These are phyloP conservation scores for Epizoanthus rinbou DNA, from an alignment of 92 coral and sea anemone genomes.

Conservation along the genomic window DNA sequence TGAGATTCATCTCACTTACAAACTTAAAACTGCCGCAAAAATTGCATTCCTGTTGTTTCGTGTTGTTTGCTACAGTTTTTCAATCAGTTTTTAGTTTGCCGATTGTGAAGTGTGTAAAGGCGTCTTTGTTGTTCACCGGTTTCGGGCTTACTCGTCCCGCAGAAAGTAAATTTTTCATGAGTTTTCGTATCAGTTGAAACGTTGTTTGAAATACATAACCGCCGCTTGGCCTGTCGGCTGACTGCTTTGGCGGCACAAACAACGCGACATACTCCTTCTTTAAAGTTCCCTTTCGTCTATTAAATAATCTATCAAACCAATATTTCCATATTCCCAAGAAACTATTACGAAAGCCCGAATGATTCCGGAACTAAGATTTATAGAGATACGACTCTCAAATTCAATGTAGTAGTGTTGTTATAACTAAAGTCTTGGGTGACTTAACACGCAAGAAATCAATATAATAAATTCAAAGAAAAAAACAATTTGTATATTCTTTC, in stretches of 20 bases:
- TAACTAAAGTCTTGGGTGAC: neutral
- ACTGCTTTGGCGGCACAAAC: constrained; percentile 13
- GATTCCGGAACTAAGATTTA: neutral
- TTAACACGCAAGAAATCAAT: neutral
- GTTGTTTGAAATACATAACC: constrained; percentile 34
- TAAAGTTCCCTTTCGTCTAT: neutral
- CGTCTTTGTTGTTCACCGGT: constrained; percentile 7
- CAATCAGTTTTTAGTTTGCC: neutral
- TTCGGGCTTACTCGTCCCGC: constrained; percentile 26
- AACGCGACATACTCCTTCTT: neutral
- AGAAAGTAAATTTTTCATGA: constrained; percentile 42
- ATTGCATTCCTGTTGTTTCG: neutral
- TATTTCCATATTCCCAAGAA: neutral
- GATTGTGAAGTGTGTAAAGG: neutral
- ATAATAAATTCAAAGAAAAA: constrained; percentile 11
- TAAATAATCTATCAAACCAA: neutral
- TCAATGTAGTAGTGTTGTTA: neutral
- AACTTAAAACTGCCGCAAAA: neutral
- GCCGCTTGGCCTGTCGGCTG: constrained; percentile 20
- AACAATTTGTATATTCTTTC: constrained; percentile 26
- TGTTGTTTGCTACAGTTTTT: neutral
- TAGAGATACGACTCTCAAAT: neutral
- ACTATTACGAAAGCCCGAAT: neutral
- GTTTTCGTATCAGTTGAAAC: constrained; percentile 12
- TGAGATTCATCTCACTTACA: constrained; percentile 10